Conservation (phyloP, 2,113 vertebrate species). For the Anoplopoma fimbria region DNA sequence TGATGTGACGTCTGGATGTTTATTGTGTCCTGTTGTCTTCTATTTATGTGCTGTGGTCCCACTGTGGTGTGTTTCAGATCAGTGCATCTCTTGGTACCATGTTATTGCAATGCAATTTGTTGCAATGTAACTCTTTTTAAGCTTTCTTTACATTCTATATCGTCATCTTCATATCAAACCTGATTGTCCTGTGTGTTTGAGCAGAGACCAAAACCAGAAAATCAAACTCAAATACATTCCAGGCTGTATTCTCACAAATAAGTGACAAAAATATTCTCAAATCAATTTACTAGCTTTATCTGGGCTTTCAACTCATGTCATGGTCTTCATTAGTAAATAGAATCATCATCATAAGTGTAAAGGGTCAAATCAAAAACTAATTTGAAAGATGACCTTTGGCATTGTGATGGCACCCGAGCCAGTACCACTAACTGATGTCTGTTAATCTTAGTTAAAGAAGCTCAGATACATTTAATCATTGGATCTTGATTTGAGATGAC, state of each 20-base stretch:
- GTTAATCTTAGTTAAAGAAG: background rate
- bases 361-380: no score
- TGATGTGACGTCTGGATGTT: constrained; percentile 36
- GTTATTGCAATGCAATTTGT: background rate
- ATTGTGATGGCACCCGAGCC: background rate
- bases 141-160: background rate
- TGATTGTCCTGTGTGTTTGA: no score
- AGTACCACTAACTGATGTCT: background rate
- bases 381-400: background rate
- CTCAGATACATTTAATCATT: background rate
- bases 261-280: background rate
- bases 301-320: no score
- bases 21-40: constrained; percentile 11
- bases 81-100: background rate
- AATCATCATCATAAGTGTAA: background rate
- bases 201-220: background rate
- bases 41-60: constrained; percentile 24
- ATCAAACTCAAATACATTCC: background rate
- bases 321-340: background rate
- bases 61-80: background rate
- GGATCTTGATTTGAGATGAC: background rate
- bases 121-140: background rate
- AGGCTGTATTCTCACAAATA: background rate
- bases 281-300: background rate
- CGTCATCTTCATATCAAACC: background rate